phyloP scores from a whole-genome alignment of 92 coral and sea anemone species.

The Paragorgia papillata region DNA sequence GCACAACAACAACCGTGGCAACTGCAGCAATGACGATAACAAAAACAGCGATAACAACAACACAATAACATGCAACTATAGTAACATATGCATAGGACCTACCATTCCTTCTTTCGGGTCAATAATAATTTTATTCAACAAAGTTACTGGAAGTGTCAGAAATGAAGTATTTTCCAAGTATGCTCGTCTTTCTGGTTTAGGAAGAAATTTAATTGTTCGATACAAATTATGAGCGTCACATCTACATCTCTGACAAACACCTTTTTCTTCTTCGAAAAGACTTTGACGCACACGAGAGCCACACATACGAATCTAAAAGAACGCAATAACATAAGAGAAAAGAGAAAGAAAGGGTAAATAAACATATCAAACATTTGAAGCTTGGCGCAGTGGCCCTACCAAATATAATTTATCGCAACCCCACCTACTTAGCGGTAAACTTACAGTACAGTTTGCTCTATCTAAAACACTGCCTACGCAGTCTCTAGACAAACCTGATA shows the following conservation, averaged over 20 bases:
- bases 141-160: slow-evolving; percentile 71
- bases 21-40: too few relatives aligned
- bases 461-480: too few relatives aligned
- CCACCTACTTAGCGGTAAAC: too few relatives aligned
- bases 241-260: slow-evolving; percentile 89
- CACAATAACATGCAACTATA: too few relatives aligned
- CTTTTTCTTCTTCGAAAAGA: slow-evolving; percentile 84
- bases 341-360: neutral
- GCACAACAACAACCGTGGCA: too few relatives aligned
- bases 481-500: slow-evolving; percentile 74
- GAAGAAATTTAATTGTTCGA: slow-evolving; percentile 64
- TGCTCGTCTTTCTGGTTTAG: slow-evolving; percentile 71
- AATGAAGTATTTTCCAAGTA: slow-evolving; percentile 74
- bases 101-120: slow-evolving; percentile 99
- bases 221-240: slow-evolving; percentile 82
- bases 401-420: too few relatives aligned
- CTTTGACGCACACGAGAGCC: slow-evolving; percentile 75
- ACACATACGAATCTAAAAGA: slow-evolving; percentile 72
- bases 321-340: too few relatives aligned
- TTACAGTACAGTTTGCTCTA: too few relatives aligned
- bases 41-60: too few relatives aligned
- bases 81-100: slow-evolving; percentile 18
- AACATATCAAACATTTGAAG: too few relatives aligned
- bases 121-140: slow-evolving; percentile 77
- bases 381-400: too few relatives aligned